Evolutionary conservation across 1,140 invertebrate species (phyloP).

Genomic region (Kradibia gibbosae): DNA sequence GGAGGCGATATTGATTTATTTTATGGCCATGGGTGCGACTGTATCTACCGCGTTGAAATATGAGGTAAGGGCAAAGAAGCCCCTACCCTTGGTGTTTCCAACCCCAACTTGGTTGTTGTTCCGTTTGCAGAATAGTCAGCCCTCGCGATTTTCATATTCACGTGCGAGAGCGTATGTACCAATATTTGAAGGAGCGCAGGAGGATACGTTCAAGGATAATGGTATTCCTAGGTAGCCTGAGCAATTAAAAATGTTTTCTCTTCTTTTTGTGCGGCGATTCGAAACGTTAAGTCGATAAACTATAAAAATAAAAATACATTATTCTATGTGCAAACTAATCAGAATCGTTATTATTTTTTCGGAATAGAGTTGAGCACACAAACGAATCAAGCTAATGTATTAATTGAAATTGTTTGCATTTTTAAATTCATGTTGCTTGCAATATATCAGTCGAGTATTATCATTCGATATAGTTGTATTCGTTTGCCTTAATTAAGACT

Average conservation of each 20-base stretch:
- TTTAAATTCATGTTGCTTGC: too few species aligned
- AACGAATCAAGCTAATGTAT: too few species aligned
- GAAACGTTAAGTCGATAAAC: background rate
- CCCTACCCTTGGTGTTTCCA: constrained; percentile 38
- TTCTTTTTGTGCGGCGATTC: background rate
- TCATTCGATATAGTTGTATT: too few species aligned
- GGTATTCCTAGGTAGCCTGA: background rate
- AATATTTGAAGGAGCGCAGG: background rate
- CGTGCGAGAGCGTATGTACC: background rate
- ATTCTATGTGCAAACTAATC: background rate
- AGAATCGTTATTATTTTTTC: too few species aligned
- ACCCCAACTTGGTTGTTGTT: constrained; percentile 21
- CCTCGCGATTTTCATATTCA: constrained; percentile 14
- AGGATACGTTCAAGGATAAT: background rate
- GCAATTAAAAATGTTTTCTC: background rate
- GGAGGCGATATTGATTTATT: constrained; percentile 63
- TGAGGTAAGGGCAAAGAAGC: constrained; percentile 64
- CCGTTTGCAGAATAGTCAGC: constrained; percentile 16
- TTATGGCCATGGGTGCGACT: constrained; percentile 54
- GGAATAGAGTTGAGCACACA: too few species aligned
- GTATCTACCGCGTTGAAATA: constrained; percentile 56
- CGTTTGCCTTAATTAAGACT: too few species aligned
- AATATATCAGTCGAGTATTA: too few species aligned
- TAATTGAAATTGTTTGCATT: too few species aligned
- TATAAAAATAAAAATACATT: background rate